These are phyloP conservation scores for Iphiclides podalirius DNA, from an alignment of 2,888 invertebrate species.

Conservation along the genomic window DNA sequence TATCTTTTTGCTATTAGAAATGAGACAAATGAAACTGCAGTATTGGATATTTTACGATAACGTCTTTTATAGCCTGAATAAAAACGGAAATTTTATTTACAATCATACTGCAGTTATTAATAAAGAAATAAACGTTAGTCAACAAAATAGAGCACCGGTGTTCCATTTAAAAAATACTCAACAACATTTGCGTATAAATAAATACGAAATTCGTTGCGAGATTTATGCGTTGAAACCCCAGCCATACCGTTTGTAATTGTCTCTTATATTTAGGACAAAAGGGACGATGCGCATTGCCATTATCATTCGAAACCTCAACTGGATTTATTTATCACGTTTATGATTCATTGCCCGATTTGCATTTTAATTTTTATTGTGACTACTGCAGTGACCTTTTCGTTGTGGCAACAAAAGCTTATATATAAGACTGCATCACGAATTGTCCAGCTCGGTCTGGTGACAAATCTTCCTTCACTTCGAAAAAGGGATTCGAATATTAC, in stretches of 20 bases:
- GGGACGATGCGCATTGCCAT: conserved; percentile 45
- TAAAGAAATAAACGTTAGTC: neutral
- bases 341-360: conserved; percentile 38
- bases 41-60: no score
- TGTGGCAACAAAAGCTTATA: no score
- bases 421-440: no score
- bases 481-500: no score
- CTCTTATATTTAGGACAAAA: conserved; percentile 57
- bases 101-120: neutral
- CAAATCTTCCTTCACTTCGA: no score
- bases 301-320: conserved; percentile 31
- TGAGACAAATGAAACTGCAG: no score
- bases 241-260: conserved; percentile 53
- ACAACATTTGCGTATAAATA: conserved; percentile 64
- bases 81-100: neutral
- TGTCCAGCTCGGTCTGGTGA: no score
- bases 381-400: no score
- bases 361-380: conserved; percentile 32
- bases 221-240: conserved; percentile 55
- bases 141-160: conserved; percentile 54
- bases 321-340: conserved; percentile 32
- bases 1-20: no score
- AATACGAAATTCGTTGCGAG: conserved; percentile 61
- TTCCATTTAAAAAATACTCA: conserved; percentile 48
- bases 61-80: no score